A percentile compares a stretch with the other conserved stretches of the same genome.
Evolutionary conservation across 2,113 vertebrate genomes (phyloP).

Genomic region (Sorex araneus): DNA sequence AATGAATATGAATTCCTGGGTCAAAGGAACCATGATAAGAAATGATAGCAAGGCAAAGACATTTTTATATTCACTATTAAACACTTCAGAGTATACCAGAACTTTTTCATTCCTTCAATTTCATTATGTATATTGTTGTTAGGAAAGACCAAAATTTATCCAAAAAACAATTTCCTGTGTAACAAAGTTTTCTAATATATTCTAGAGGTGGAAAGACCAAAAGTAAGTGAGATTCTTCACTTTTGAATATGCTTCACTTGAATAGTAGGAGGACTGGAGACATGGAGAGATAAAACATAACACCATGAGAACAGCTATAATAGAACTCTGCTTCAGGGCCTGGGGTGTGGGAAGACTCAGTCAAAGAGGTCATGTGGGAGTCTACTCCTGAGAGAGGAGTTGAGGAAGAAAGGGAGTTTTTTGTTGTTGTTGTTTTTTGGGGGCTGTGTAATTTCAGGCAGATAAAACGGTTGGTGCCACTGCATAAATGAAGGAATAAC

Average conservation of each 20-base stretch:
- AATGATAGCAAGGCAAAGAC: background rate
- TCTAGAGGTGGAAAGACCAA: background rate
- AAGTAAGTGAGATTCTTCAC: background rate
- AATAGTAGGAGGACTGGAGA: background rate
- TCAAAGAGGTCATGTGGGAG: background rate
- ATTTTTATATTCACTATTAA: constrained; percentile 11
- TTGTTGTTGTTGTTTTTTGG: too few relatives aligned
- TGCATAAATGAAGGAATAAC: background rate
- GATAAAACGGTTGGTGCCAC: background rate
- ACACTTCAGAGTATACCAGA: background rate
- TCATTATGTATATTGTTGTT: background rate
- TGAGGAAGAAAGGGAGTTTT: background rate
- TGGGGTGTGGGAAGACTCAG: background rate
- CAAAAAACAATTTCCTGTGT: constrained; percentile 6
- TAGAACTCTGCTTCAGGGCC: background rate
- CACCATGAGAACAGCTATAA: background rate
- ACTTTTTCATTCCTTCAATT: constrained; percentile 38
- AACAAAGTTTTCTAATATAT: background rate
- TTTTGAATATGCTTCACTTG: background rate
- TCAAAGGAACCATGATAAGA: background rate
- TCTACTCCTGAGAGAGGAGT: background rate
- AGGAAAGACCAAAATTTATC: constrained; percentile 10
- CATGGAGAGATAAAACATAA: background rate
- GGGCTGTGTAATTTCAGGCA: background rate
- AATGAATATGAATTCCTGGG: constrained; percentile 5